These are phyloP conservation scores for Halictus ligatus DNA, from an alignment of 2,888 invertebrate species.

Conservation along the genomic window DNA sequence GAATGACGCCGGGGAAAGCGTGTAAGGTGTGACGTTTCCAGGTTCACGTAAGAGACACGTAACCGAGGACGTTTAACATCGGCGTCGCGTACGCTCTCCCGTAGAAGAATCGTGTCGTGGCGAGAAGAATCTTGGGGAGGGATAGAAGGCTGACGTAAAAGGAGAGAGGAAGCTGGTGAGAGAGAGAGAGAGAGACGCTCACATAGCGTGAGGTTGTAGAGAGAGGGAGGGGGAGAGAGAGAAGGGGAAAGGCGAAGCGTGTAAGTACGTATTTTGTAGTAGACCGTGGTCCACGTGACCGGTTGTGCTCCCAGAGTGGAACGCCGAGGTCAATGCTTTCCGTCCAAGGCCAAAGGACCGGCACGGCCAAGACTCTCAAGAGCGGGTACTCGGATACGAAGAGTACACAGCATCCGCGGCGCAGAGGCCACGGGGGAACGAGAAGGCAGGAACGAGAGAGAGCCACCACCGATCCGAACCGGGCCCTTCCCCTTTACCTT, in stretches of 20 bases:
- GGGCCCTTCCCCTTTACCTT: conserved; percentile 59
- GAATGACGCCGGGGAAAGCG: conserved; percentile 13
- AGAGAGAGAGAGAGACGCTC: background rate
- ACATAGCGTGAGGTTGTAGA: conserved; percentile 3
- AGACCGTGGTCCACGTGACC: conserved; percentile 77
- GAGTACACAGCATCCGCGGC: conserved; percentile 69
- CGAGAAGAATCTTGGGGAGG: conserved; percentile 12
- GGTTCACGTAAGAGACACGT: conserved; percentile 58
- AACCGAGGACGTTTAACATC: conserved; percentile 49
- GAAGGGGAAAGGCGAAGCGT: conserved; percentile 42
- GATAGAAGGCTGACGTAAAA: conserved; percentile 38
- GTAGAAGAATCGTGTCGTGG: conserved; percentile 41
- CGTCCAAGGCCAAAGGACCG: conserved; percentile 81
- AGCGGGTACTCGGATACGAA: conserved; percentile 72
- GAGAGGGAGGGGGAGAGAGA: background rate
- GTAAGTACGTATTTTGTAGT: conserved; percentile 76
- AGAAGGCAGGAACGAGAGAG: conserved; percentile 60
- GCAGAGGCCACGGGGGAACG: conserved; percentile 44
- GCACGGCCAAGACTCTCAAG: conserved; percentile 67
- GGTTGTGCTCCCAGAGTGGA: conserved; percentile 79
- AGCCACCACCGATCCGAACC: conserved; percentile 50
- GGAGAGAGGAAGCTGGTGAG: conserved; percentile 18
- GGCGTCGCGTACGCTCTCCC: conserved; percentile 28
- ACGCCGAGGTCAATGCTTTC: conserved; percentile 81
- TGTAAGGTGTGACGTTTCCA: conserved; percentile 46